Evolutionary conservation across 2,113 vertebrate genomes (phyloP), one percentile per base, ranked within the genome.

Genomic region (Cephalopholis sonnerati): DNA sequence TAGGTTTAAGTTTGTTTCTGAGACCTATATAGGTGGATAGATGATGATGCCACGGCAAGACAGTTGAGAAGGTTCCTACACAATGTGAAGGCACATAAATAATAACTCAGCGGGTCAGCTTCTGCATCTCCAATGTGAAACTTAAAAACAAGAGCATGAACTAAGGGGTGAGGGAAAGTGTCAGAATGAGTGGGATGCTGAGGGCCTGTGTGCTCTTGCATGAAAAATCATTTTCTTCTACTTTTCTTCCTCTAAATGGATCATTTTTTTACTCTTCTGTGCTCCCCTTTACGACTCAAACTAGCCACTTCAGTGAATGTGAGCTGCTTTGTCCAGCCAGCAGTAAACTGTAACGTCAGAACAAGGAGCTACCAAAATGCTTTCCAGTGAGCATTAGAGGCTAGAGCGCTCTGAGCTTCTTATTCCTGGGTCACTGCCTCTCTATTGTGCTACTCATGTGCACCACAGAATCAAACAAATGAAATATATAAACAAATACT

Each of bases 341-440:
- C 82, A 64, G 70, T 85, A 46, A 87, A 82, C n/a, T 81, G 71
- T 64, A 75, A 79, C 81, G 76, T 86, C 81, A 83, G 76, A 81
- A 82, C 69, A 81, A 70, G 66, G 67, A 82, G 68, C 55, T 55
- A 36, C 55, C 18, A 65, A 85, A 83, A 88, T 83, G 66, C 67
- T 86, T 90, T 53, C 73, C 83, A 85, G 80, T 72, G 77, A 86
- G 83, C 69, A 57, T 70, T 81, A 82, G 85, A 81, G 75, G 46
- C 77, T 58, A 70, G 74, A 83, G 44, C 7, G 5, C 76, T 41
- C 58, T 80, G 74, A 88, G 82, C 83, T 63, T 68, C 64, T 86
- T 73, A 77, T 81, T 72, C 48, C 15, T 77, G 80, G 82, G 78
- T 89, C 90, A 86, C n/a, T 76, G 76, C 36, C 36, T 79, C 55